A percentile compares a stretch with the other conserved stretches of the same genome.
Conservation (phyloP, 2,797 vertebrate species). For the Melanotaenia parkinsoni region DNA sequence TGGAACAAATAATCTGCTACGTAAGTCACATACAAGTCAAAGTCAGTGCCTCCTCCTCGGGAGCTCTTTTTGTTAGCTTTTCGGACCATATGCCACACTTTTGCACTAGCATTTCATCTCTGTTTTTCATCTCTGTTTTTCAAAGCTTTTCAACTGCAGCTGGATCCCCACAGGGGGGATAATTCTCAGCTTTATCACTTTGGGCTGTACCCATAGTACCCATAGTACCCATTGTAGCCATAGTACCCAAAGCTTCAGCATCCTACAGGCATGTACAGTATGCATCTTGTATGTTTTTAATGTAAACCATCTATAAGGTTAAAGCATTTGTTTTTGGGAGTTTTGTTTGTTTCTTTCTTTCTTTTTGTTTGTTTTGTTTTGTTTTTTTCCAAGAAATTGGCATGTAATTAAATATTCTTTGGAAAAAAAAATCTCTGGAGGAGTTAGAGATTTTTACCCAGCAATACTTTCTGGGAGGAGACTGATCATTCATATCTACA, state of each 20-base stretch:
- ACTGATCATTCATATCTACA: too few species aligned
- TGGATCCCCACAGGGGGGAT: background rate
- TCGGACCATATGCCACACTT: background rate
- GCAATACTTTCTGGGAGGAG: constrained; percentile 22
- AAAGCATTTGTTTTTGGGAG: background rate
- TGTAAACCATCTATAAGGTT: background rate
- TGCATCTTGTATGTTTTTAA: too few species aligned
- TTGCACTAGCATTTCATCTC: background rate
- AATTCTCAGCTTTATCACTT: constrained; percentile 5
- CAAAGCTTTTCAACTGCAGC: background rate
- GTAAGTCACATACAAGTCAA: too few species aligned
- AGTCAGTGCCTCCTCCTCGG: too few species aligned
- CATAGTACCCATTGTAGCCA: too few species aligned
- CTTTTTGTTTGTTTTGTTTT: background rate
- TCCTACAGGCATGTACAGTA: background rate
- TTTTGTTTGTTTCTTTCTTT: too few species aligned
- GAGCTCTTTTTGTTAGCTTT: too few species aligned
- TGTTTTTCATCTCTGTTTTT: background rate
- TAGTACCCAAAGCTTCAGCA: background rate
- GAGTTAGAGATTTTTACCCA: constrained; percentile 29
- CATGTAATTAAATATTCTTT: constrained; percentile 30
- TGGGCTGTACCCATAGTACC: background rate
- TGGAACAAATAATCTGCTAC: too few species aligned
- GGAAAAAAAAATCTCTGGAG: constrained; percentile 18
- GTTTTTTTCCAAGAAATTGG: constrained; percentile 13